Evolutionary conservation across 92 coral and sea anemone genomes (phyloP), one percentile per base, ranked within the genome.

Genomic region (Heliopora coerulea): DNA sequence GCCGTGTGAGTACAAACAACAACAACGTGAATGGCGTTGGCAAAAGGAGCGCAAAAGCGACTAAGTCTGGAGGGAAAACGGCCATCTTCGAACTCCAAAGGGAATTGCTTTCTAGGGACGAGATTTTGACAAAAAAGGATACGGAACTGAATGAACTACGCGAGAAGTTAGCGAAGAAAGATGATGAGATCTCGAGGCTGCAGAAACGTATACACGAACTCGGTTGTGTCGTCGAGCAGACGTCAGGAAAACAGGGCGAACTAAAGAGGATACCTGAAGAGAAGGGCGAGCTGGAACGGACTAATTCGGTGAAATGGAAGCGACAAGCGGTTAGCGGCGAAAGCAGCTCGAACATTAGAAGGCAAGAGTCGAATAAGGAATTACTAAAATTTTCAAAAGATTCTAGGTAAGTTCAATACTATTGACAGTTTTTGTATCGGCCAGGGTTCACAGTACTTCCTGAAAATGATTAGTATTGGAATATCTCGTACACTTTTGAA

Each of bases 271-370:
- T 89, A 49, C 68, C 83, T 26, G 99, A 89, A 49, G 96, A 86
- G 31, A 79, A 65, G 32, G 59, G 46, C 0, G n/a, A 29, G 3
- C 29, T 28, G 20, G 60, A 29, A 7, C 32, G 63, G 20, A 49
- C 50, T 2, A 18, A 59, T 1, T 87, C 89, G 41, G 56, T 75
- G 62, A 95, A 90, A 68, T 96, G 91, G 76, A 95, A 95, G 54
- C 69, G 99, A 46, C 96, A 87, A 68, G 99, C 99, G 0, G 99
- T 95, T 3, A 95, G 99, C 78, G 99, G 99, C 0, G 99, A 95
- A 37, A 90, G 99, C 74, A 90, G 95, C 44, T 83, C 99, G 0
- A 90, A 86, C 54, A 70, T 70, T 0, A 31, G 77, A 52, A 52
- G 63, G 32, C 77, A 70, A 41, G 91, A 88, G 21, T 83, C 96